Conservation (phyloP, 2,888 invertebrate species). For the Lucinisca nassula region DNA sequence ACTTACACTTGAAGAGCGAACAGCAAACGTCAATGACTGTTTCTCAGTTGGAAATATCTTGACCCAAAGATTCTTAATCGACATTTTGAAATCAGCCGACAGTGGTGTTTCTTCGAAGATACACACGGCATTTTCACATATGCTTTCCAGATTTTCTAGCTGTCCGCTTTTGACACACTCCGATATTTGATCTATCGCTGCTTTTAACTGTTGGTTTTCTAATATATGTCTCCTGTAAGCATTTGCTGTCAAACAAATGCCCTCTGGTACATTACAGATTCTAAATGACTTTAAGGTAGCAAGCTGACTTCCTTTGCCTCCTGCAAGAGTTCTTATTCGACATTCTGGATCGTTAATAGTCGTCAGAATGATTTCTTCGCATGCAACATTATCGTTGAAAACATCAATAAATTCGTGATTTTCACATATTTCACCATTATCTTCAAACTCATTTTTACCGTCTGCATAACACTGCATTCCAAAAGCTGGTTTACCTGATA, state of each 20-base stretch:
- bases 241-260: background rate
- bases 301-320: background rate
- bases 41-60: background rate
- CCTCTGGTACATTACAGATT: background rate
- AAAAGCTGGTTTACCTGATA: background rate
- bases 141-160: background rate
- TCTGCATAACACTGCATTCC: background rate
- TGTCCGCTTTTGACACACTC: background rate
- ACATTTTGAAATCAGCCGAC: background rate
- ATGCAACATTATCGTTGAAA: background rate
- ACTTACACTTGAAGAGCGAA: slow-evolving; percentile 21
- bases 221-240: background rate
- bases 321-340: background rate
- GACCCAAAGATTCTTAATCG: background rate
- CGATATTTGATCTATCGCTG: background rate
- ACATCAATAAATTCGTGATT: background rate
- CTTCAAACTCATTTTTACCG: background rate
- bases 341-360: background rate
- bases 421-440: background rate
- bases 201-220: background rate
- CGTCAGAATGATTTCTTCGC: background rate
- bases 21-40: background rate
- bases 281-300: background rate
- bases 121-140: background rate
- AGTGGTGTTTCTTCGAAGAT: background rate